phyloP scores from a whole-genome alignment of 2,797 vertebrate genomes.

The Lepilemur ruficaudatus region DNA sequence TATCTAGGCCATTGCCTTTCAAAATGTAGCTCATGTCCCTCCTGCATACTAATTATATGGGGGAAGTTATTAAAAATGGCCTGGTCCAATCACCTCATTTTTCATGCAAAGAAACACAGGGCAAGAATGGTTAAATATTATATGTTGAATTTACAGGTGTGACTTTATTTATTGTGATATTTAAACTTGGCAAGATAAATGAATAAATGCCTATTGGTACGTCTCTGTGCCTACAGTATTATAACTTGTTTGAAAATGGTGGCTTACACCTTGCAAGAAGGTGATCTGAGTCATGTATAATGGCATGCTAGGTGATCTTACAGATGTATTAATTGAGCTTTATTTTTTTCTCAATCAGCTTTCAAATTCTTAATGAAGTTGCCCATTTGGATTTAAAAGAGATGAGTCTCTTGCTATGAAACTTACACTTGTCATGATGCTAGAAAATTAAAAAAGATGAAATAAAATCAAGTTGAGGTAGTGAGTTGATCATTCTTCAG shows the following conservation, averaged over 20 bases:
- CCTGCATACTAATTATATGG: neutral
- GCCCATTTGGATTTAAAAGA: neutral
- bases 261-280: neutral
- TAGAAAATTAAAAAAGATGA: neutral
- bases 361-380: conserved; percentile 7
- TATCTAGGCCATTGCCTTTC: neutral
- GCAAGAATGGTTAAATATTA: neutral
- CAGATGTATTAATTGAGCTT: neutral
- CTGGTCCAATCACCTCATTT: neutral
- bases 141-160: neutral
- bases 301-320: neutral
- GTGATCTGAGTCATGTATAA: neutral
- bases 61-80: neutral
- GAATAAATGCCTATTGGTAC: neutral
- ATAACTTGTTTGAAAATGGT: neutral
- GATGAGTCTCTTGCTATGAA: neutral
- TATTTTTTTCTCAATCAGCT: neutral
- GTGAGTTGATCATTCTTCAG: neutral
- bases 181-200: neutral
- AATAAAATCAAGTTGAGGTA: neutral
- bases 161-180: neutral
- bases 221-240: neutral
- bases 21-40: neutral
- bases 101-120: neutral
- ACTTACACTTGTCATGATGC: neutral